A percentile compares a stretch with the other conserved stretches of the same genome.
Evolutionary conservation across 1,140 invertebrate species (phyloP).

Genomic region (Phymastichus coffea): DNA sequence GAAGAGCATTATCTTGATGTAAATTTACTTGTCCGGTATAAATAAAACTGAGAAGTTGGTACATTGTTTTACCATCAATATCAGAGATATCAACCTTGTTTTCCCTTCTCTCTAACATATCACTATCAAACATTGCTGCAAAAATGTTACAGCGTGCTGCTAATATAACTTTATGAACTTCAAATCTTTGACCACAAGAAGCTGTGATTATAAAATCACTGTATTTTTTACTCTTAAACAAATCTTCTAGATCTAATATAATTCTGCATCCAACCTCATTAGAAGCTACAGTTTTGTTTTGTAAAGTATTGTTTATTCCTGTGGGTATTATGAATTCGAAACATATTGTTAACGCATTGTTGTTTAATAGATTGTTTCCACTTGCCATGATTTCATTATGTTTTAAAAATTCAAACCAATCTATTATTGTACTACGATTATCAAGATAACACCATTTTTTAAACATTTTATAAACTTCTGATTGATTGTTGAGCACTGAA

Average conservation of each 20-base stretch:
- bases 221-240: too few species aligned
- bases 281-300: too few species aligned
- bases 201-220: neutral
- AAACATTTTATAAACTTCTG: too few species aligned
- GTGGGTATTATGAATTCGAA: neutral
- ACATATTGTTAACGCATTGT: neutral
- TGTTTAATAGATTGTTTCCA: neutral
- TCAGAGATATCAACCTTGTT: conserved; percentile 61
- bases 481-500: too few species aligned
- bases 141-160: conserved; percentile 61
- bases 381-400: too few species aligned
- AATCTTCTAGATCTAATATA: too few species aligned
- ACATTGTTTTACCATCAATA: conserved; percentile 45
- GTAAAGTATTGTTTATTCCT: too few species aligned
- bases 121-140: conserved; percentile 64
- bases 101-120: conserved; percentile 59
- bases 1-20: neutral
- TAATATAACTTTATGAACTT: conserved; percentile 28
- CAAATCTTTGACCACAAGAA: neutral
- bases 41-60: conserved; percentile 14
- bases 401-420: too few species aligned
- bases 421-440: too few species aligned
- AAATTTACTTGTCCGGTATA: conserved; percentile 1
- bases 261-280: too few species aligned
- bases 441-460: too few species aligned